Evolutionary conservation across 2,888 invertebrate genomes (phyloP), one percentile per base, ranked within the genome.

Genomic region (Atrina japonica): DNA sequence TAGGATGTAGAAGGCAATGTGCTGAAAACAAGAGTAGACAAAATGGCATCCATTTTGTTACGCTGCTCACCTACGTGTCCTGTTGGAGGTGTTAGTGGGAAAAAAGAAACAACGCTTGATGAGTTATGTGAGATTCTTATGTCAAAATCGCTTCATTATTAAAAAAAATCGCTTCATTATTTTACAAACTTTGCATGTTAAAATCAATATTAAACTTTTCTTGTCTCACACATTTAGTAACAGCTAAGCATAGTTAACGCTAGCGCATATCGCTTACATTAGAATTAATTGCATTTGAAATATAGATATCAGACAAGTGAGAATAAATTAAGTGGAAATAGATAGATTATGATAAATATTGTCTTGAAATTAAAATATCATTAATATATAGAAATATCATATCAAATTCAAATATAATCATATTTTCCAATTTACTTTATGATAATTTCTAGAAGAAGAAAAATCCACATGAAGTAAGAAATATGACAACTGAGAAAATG

Each of bases 21-120:
- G 52, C 52, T 52, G 52, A 52, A 52, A 52, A 52, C 25, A 25
- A 52, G 25, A 52, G 52, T 25, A 52, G 52, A 52, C 23, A 52
- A 25, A 52, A 52, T 23, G 18, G 21, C 52, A 35, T 35, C 35
- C 35, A 35, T 35, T 35, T 35, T 35, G 35, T 35, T 49, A 23
- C 52, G 52, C 52, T 23, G 52, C 52, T 52, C 52, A 52, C 52
- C 52, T 52, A 52, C 21, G 27, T 23, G 23, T 52, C 27, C 52
- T 52, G 52, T 9, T 35, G 35, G n/a, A 7, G 6, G 21, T 52
- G 52, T 52, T 52, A 18, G 52, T 18, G 25, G 16, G 25, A 52
- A 52, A 52, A 27, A 52, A 27, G 25, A 52, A 27, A 52, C 25
- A 52, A 52, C 52, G 21, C 23, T 23, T 52, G 1, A 27, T 52